These are phyloP conservation scores for Dicrostonyx torquatus DNA, from an alignment of 2,797 vertebrate genomes.

Conservation along the genomic window DNA sequence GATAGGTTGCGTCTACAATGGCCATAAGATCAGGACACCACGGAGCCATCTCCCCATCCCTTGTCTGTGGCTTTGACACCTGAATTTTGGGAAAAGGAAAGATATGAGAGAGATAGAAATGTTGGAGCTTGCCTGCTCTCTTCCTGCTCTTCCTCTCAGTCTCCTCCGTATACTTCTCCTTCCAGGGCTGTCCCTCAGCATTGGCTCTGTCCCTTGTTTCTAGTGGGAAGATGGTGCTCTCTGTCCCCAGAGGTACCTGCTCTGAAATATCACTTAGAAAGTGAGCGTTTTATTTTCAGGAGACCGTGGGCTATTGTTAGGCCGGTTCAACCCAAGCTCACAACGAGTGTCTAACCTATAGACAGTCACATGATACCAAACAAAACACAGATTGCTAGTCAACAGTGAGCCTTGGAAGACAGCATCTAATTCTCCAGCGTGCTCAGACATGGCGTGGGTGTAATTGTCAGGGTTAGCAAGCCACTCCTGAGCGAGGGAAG, in stretches of 20 bases:
- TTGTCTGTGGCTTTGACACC: background rate
- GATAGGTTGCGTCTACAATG: too few species aligned
- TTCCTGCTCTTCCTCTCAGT: background rate
- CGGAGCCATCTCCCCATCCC: background rate
- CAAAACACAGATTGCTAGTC: slow-evolving; percentile 51
- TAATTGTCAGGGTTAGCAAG: slow-evolving; percentile 22
- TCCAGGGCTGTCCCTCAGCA: background rate
- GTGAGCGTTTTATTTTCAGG: slow-evolving; percentile 28
- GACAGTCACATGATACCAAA: slow-evolving; percentile 18
- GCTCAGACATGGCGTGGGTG: slow-evolving; percentile 15
- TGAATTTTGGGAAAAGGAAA: background rate
- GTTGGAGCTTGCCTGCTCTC: fast-evolving
- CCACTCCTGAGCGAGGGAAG: background rate
- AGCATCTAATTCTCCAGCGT: slow-evolving; percentile 39
- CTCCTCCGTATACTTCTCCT: background rate
- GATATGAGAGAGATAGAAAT: background rate
- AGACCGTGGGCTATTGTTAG: background rate
- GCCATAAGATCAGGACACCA: too few species aligned
- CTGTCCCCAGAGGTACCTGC: background rate
- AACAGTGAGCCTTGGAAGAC: slow-evolving; percentile 61
- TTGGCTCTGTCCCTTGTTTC: background rate
- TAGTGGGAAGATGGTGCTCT: background rate
- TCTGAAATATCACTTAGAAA: slow-evolving; percentile 38
- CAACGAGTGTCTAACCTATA: slow-evolving; percentile 29
- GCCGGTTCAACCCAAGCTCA: slow-evolving; percentile 34